A percentile compares a stretch with the other conserved stretches of the same genome.
Evolutionary conservation across 2,797 vertebrate genomes (phyloP).

Genomic region (Chloroceryle inda): DNA sequence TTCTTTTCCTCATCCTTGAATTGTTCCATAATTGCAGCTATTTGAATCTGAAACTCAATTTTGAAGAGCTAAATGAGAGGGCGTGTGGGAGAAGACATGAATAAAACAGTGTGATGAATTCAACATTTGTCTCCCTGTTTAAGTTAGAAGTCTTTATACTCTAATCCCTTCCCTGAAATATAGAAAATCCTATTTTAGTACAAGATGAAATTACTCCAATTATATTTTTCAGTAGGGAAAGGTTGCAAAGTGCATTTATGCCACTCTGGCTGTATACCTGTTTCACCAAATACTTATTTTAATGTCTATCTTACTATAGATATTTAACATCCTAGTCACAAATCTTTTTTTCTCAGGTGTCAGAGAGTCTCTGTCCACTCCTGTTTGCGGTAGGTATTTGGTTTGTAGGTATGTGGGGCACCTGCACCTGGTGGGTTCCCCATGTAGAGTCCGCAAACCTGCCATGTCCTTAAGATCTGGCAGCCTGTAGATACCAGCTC

Average conservation of each 20-base stretch:
- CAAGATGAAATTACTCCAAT: neutral
- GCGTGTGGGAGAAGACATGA: neutral
- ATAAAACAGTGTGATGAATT: neutral
- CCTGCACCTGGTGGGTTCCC: neutral
- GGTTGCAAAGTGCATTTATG: neutral
- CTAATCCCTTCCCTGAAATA: neutral
- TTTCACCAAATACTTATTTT: neutral
- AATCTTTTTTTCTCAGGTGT: neutral
- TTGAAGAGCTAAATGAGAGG: neutral
- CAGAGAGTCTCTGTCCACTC: neutral
- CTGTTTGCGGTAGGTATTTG: neutral
- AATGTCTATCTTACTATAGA: neutral
- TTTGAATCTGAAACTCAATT: neutral
- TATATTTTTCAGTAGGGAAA: neutral
- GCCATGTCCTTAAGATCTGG: neutral
- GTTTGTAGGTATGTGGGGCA: neutral
- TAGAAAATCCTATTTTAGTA: neutral
- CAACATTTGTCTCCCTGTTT: neutral
- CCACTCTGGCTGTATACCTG: neutral
- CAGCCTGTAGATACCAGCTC: neutral
- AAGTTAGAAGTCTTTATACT: neutral
- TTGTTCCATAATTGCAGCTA: constrained; percentile 16
- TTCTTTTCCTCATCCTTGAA: neutral
- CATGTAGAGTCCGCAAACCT: neutral
- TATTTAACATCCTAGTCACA: neutral